Base-by-base conservation (phyloP, 2,888 invertebrate species). In the Tetragnatha montana region DNA sequence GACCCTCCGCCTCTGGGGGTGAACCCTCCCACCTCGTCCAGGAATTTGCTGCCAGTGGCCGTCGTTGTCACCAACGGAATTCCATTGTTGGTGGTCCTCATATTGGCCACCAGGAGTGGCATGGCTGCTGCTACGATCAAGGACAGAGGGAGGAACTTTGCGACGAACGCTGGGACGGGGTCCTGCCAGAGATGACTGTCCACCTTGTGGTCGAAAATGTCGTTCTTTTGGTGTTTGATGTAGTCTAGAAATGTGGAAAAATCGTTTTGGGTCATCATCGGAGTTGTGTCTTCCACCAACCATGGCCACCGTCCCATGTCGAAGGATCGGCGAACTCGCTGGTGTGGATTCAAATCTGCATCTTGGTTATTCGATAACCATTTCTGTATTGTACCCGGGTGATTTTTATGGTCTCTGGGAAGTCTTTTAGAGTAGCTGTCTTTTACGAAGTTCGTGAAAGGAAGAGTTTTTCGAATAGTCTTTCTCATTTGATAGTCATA, bases 71-170 rank as follows among this genome's bases (percentile, higher is more conserved):
- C 71, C 51, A 81, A n/a, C 1, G 89, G 85, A 19, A 71, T 50
- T 47, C 22, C 81, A 47, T 70, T 78, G 6, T 4, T 47, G 35
- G 73, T 83, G 3, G n/a, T 19, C 22, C 70, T n/a, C 17, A 86
- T 21, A 6, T 47, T 49, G 35, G 73, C 74, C 21, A 80, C 74
- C 8, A 90, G n/a, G 3, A 82, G 51, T 10, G 90, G 90, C 22
- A 90, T 21, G 49, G 73, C 82, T 19, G 90, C 86, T 19, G 81
- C 75, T 17, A 90, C 19, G 12, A 90, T 69, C 69, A 90, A n/a
- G 0, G 90, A 87, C 22, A 90, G 35, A 10, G 90, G 90, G 7
- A 90, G 19, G 12, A 87, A 50, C 6, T 47, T 10, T 2, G 90
- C 90, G 0, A 86, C 47, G 68, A 87, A 69, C 6, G 70, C 47